Evolutionary conservation across 2,113 vertebrate genomes (phyloP), one percentile per base, ranked within the genome.

Genomic region (Raja brachyura): DNA sequence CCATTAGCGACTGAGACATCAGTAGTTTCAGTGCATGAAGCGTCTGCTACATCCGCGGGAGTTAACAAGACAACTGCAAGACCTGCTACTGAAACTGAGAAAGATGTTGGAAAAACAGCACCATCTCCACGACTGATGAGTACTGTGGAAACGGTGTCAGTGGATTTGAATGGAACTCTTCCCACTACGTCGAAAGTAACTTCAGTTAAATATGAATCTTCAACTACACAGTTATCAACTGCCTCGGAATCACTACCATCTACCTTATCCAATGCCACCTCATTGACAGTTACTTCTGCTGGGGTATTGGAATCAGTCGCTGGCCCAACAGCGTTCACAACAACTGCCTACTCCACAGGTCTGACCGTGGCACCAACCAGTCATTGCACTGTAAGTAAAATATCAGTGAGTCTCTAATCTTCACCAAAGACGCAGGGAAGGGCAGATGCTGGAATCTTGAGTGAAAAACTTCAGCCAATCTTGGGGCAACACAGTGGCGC

Each of bases 351-450:
- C 63, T 93, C 31, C 68, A n/a, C 93, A 33, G 92, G 93, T 31
- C 94, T 94, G 25, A 93, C 93, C 3, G 70, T 92, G 31, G 66
- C 94, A 66, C 90, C 95, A 8, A 93, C 94, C 63, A 95, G 95
- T 94, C 95, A 93, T 61, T 97, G 97, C 94, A 96, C 94, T 7
- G 97, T 97, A 88, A 93, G 96, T 96, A 86, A 94, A 0, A 93
- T 63, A 33, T 93, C 94, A 10, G 86, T 77, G 93, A 95, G 94
- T 93, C 14, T 22, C 4, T 86, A 74, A 93, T 0, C 0, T 93
- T 4, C 76, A 95, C 4, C 88, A 28, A 90, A 31, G 74, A 16
- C 39, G 39, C 39, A 48, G 3, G 39, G 39, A 48, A 48, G 1
- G 0, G 39, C 39, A 48, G 39, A 48, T 48, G 39, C 39, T 48